A percentile compares a stretch with the other conserved stretches of the same genome.
These are phyloP conservation scores for Baryphthengus martii DNA, from an alignment of 2,113 vertebrate species.

Conservation along the genomic window DNA sequence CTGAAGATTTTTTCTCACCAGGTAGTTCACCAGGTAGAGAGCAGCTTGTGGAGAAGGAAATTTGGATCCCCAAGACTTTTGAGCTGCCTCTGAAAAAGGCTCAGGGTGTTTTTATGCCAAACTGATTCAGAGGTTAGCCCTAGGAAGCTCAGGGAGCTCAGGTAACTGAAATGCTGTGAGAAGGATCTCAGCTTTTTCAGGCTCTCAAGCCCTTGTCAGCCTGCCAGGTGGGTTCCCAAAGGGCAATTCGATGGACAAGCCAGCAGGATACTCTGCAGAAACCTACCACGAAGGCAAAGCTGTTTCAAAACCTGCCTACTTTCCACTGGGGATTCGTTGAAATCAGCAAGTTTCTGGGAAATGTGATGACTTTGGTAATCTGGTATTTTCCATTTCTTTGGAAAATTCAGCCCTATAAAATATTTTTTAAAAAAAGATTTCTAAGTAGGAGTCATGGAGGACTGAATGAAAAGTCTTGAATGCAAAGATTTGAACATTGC, in stretches of 20 bases:
- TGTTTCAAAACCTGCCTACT: background rate
- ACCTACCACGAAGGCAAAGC: background rate
- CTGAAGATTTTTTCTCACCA: background rate
- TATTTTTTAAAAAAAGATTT: background rate
- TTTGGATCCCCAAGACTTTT: background rate
- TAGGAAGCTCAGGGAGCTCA: background rate
- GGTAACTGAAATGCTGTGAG: background rate
- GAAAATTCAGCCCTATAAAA: background rate
- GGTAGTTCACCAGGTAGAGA: background rate
- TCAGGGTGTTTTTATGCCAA: background rate
- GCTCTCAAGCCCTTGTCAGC: background rate
- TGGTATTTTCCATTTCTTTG: conserved; percentile 3
- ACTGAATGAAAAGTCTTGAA: background rate
- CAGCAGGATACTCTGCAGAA: background rate
- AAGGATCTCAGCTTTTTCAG: background rate
- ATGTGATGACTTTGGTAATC: background rate
- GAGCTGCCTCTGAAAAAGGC: background rate
- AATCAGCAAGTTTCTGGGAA: conserved; percentile 24
- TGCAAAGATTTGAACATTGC: background rate
- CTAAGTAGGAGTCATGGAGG: background rate
- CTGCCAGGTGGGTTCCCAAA: background rate
- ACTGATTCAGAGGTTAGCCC: background rate
- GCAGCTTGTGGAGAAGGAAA: background rate
- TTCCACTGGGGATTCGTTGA: background rate
- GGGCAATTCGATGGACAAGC: background rate